phyloP scores from a whole-genome alignment of 2,113 vertebrate species.

The Scomber japonicus region DNA sequence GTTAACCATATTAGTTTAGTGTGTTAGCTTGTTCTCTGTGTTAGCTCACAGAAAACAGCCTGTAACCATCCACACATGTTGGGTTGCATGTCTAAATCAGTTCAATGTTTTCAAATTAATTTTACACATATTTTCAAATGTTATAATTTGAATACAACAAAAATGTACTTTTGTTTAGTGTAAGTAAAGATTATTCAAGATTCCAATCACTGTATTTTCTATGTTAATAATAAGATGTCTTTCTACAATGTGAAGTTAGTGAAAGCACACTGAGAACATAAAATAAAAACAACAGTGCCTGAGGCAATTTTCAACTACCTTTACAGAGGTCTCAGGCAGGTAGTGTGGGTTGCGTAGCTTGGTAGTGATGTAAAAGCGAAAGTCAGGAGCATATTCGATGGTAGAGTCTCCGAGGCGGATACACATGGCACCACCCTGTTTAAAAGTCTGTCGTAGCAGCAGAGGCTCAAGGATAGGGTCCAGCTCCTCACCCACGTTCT shows the following conservation, averaged over 20 bases:
- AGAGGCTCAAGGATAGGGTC: slow-evolving; percentile 92
- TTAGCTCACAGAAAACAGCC: not conserved
- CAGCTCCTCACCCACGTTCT: slow-evolving; percentile 92
- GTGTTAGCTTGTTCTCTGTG: not conserved
- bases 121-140: too few relatives aligned
- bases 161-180: too few relatives aligned
- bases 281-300: not conserved
- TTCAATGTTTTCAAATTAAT: not conserved
- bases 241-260: not conserved
- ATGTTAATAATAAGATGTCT: slow-evolving; percentile 1
- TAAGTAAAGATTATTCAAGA: too few relatives aligned
- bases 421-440: slow-evolving; percentile 88
- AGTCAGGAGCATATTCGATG: slow-evolving; percentile 89
- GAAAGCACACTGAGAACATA: not conserved
- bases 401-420: slow-evolving; percentile 91
- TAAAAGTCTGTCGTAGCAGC: slow-evolving; percentile 92
- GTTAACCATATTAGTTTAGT: too few relatives aligned
- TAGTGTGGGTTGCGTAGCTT: slow-evolving; percentile 93
- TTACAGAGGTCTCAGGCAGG: slow-evolving; percentile 90
- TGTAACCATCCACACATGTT: not conserved
- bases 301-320: slow-evolving; percentile 75
- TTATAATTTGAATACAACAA: not conserved
- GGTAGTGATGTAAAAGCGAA: slow-evolving; percentile 92
- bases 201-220: not conserved
- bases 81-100: not conserved